phyloP scores from a whole-genome alignment of 2,797 vertebrate species.

The Anguilla marmorata region DNA sequence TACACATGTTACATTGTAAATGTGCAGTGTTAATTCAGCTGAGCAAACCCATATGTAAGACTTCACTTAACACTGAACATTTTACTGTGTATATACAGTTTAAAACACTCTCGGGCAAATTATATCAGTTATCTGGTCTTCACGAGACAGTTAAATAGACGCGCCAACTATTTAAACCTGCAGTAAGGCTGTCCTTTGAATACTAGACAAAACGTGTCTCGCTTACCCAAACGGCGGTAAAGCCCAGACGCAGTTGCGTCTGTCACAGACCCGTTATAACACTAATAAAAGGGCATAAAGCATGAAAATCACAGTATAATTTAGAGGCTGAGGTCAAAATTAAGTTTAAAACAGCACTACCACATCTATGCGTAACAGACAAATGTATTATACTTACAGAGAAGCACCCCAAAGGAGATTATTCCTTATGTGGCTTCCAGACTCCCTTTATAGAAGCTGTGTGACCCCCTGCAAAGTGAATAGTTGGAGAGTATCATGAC shows the following conservation, averaged over 20 bases:
- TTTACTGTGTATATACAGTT: no score
- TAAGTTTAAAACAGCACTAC: background rate
- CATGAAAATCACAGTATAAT: background rate
- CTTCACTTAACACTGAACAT: no score
- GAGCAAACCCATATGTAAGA: no score
- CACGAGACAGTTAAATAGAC: background rate
- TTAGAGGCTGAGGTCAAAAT: background rate
- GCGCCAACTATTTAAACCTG: background rate
- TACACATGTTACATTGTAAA: no score
- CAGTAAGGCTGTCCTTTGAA: background rate
- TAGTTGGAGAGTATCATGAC: slow-evolving; percentile 48
- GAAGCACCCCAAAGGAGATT: background rate
- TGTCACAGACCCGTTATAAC: background rate
- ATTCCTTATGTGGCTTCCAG: background rate
- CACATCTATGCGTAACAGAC: background rate
- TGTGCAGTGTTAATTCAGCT: no score
- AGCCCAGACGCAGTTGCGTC: background rate
- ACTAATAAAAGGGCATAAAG: background rate
- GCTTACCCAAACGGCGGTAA: background rate
- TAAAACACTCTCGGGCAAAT: no score
- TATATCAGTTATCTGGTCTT: no score
- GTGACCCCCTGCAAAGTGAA: slow-evolving; percentile 53
- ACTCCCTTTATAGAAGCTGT: slow-evolving; percentile 21
- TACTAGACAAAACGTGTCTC: background rate
- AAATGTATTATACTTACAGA: background rate